Evolutionary conservation across 1,140 invertebrate genomes (phyloP).

Genomic region (Drosophila nigrodunni): DNA sequence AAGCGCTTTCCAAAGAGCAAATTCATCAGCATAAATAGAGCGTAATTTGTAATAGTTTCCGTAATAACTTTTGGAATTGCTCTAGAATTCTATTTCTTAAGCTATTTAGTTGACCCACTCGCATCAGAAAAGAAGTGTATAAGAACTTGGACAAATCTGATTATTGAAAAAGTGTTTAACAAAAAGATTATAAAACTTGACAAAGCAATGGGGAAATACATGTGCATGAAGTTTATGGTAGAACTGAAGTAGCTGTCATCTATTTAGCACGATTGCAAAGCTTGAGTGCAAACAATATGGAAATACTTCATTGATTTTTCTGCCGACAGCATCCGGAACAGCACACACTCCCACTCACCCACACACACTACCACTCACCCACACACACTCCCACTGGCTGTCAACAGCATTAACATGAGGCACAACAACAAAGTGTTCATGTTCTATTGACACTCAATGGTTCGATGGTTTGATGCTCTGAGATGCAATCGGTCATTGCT

Average conservation of each 20-base stretch:
- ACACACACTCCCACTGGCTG: not conserved
- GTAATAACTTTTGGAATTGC: not conserved
- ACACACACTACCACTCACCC: not conserved
- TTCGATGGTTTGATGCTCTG: constrained; percentile 61
- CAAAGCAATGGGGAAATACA: not conserved
- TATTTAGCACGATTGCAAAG: constrained; percentile 16
- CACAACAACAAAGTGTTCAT: constrained; percentile 43
- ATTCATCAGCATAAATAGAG: not conserved
- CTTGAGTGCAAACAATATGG: constrained; percentile 57
- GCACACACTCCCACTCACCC: not conserved
- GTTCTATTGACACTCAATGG: constrained; percentile 70
- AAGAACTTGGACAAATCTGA: not conserved
- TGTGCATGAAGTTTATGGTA: not conserved
- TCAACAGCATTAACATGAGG: constrained; percentile 16
- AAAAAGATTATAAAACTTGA: constrained; percentile 2
- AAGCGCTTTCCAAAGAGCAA: too few relatives aligned
- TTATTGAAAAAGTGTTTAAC: not conserved
- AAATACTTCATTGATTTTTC: constrained; percentile 67
- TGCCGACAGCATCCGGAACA: constrained; percentile 7
- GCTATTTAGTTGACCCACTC: not conserved
- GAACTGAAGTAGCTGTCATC: not conserved
- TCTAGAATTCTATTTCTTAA: not conserved
- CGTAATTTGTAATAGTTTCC: not conserved
- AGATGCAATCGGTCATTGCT: constrained; percentile 60
- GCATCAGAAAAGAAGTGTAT: not conserved